Percentiles rank a stretch among this genome's conserved stretches.
Conservation (phyloP, 2,113 vertebrate genomes). For the Phocoena phocoena region DNA sequence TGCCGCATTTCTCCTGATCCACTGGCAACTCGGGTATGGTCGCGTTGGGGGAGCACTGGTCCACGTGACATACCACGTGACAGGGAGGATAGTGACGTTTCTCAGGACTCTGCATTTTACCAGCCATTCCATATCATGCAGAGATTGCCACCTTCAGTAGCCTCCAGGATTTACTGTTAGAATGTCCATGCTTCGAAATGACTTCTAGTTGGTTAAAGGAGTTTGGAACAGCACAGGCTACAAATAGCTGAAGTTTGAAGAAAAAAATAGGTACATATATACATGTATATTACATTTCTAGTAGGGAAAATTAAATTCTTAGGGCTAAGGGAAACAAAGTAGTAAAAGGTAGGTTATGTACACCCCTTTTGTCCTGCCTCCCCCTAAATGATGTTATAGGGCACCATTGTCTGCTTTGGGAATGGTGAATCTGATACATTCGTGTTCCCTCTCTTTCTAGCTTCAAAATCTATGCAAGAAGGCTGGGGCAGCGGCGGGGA, state of each 20-base stretch:
- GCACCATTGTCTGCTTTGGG: rapidly evolving
- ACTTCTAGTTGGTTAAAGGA: not conserved
- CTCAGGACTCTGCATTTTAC: not conserved
- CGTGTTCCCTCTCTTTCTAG: slow-evolving; percentile 80
- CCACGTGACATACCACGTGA: rapidly evolving
- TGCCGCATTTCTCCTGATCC: rapidly evolving
- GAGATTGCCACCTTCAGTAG: not conserved
- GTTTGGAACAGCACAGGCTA: not conserved
- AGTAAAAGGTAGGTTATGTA: not conserved
- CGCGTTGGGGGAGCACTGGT: not conserved
- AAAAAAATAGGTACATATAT: rapidly evolving
- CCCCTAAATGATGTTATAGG: not conserved
- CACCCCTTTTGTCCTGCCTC: too few relatives aligned
- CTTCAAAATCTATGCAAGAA: slow-evolving; percentile 99
- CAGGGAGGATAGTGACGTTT: not conserved
- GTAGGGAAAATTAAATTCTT: not conserved
- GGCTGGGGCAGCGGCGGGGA: slow-evolving; percentile 95
- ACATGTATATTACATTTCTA: rapidly evolving
- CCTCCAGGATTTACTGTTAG: not conserved
- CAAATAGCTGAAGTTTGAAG: not conserved
- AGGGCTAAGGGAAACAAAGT: not conserved
- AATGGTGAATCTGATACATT: not conserved
- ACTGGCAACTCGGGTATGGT: not conserved
- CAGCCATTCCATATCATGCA: not conserved
- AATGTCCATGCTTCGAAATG: not conserved